Base-by-base conservation (phyloP, 35 echinoderm and acorn worm genomes). In the Patiria miniata region DNA sequence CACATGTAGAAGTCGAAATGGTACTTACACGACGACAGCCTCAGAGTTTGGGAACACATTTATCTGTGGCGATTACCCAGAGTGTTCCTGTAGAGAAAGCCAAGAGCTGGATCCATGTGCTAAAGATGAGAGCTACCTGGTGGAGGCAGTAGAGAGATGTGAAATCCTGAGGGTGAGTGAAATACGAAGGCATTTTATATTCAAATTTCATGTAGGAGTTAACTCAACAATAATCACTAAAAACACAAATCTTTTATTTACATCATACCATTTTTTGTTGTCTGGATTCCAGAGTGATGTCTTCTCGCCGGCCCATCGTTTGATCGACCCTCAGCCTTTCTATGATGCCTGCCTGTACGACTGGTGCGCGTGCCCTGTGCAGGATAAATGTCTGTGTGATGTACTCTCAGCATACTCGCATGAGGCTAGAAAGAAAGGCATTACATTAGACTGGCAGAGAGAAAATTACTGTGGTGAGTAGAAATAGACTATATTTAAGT, bases 291-390 rank as follows among this genome's bases (percentile, higher is more conserved):
- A 98, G 96, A 77, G 85, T 77, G 88, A 91, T 19, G 37, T 93
- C 0, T 98, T 98, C 47, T 59, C 78, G 39, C 91, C 96, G 84
- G 96, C 96, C 8, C 96, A 98, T 83, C 38, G 19, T 29, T 36
- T 91, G 33, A 88, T 98, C 39, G 82, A 94, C 26, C 86, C 87
- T 8, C 18, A 38, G 77, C 92, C 88, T 77, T 98, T 92, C 83
- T 98, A 88, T 83, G 78, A 94, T 15, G 92, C 96, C 17, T 98
- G 96, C 86, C 90, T 94, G n/a, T 94, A 94, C 23, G 96, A 98
- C 39, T 28, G 94, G 82, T 98, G 96, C 87, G 89, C 93, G 6
- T 98, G 96, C 60, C 96, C 96, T 26, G 34, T 86, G 17, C 89
- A 94, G 22, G 92, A 94, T 17, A 68, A 86, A 7, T 98, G 96